Evolutionary conservation across 2,113 vertebrate genomes (phyloP), one percentile per base, ranked within the genome.

Genomic region (Halcyon senegalensis): DNA sequence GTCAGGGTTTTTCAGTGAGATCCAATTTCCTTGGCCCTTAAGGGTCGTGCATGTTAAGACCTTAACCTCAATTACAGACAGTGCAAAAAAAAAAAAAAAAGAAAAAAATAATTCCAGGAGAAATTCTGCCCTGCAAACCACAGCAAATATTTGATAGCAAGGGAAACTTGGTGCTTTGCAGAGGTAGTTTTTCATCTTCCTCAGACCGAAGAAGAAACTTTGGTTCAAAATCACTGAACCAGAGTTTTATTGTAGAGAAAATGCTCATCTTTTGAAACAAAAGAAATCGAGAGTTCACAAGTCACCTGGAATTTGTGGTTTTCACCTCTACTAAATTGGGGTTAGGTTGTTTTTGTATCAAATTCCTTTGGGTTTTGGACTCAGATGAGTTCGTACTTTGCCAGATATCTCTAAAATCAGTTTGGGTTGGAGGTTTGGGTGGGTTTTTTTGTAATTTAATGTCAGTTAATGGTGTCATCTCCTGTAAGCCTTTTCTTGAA

Each of bases 21-120:
- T 50, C 28, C 67, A 1, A 16, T 83, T 93, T 70, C 17, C 3
- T 33, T 63, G 72, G 5, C 50, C 64, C 25, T 63, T 64, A 31
- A 46, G 59, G 44, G 10, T 76, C 4, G 3, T 23, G 4, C 11
- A 2, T 15, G 2, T 80, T 66, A 59, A 1, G 1, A 27, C 17
- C 33, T 56, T 87, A 20, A 83, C 33, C 31, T 72, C 16, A 20
- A 13, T 68, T 74, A 7, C 6, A 60, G 41, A 35, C 19, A 44
- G 11, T 69, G 55, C 7, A 48, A 33, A 41, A 48, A 74, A 35
- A 35, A 35, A 35, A 35, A 35, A 35, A 35, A 35, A 35, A 35
- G 35, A 35, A 48, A 33, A 41, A 48, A 74, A 6, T 84, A 2
- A 43, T 81, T 72, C 15, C 14, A 37, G 37, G 62, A 76, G 28